phyloP scores from a whole-genome alignment of 2,113 vertebrate species.

The Cyprinodon brontotheroides region DNA sequence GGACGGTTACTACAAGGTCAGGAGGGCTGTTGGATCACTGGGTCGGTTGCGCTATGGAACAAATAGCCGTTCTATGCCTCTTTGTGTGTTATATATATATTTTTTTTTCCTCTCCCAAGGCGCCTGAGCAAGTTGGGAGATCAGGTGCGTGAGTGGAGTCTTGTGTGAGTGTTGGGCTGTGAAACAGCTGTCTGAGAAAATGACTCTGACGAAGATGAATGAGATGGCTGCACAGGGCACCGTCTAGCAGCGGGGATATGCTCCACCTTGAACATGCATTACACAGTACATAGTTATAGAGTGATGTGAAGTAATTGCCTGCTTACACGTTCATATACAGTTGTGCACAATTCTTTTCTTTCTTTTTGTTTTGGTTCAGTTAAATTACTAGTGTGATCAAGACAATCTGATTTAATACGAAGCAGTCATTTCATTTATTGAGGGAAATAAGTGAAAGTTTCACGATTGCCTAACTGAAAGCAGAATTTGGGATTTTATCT shows the following conservation, averaged over 20 bases:
- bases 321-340: neutral
- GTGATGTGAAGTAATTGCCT: neutral
- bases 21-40: constrained; percentile 36
- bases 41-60: constrained; percentile 39
- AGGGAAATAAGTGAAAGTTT: neutral
- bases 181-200: constrained; percentile 72
- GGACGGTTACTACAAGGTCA: constrained; percentile 29
- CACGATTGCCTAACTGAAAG: neutral
- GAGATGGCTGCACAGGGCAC: constrained; percentile 52
- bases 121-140: constrained; percentile 15
- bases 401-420: neutral
- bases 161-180: constrained; percentile 65
- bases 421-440: neutral
- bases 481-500: neutral
- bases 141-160: constrained; percentile 59
- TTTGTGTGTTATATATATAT: constrained; percentile 18
- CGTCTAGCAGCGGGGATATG: constrained; percentile 46
- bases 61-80: constrained; percentile 36
- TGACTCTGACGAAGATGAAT: constrained; percentile 75
- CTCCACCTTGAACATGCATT: constrained; percentile 14
- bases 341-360: neutral
- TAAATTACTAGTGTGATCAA: neutral
- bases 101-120: neutral
- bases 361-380: neutral
- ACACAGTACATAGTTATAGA: neutral